Evolutionary conservation across 2,888 invertebrate species (phyloP), one percentile per base, ranked within the genome.

Genomic region (Himalopsyche anomala): DNA sequence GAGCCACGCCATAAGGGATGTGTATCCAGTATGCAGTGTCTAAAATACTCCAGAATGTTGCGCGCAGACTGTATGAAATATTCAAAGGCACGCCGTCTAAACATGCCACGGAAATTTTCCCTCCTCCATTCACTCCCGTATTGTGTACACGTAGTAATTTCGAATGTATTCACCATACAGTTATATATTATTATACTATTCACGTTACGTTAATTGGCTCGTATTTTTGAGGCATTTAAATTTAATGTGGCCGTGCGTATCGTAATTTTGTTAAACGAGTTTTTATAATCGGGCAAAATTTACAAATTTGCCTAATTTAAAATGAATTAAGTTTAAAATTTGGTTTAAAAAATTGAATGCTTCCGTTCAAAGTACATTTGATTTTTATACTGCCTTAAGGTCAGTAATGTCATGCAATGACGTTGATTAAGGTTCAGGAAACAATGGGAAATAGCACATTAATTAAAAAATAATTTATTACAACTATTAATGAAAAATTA

Each of bases 81-180:
- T 62, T 62, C 62, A 62, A 62, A 62, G 28, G 19, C 62, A 62
- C 62, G 62, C 28, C 19, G 19, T 8, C 62, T 28, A 62, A 62
- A 62, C 19, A 62, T 62, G 62, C 62, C 62, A 62, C 28, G 62
- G 62, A 19, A 19, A 62, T 19, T 62, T 62, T 9, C 62, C 19
- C 51, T 51, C 15, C 51, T 4, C 51, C 15, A 15, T 15, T 15
- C 51, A 51, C 51, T 51, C 51, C 15, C 15, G 51, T 51, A 51
- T 51, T 62, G 62, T 62, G 62, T 62, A 62, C 62, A 62, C 62
- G 62, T 28, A 62, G 62, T 62, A 62, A 62, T 62, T 62, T 62
- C 19, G 19, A 62, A 62, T 19, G 19, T 62, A 62, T 62, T 28
- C 62, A 62, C n/a, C 62, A 62, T 28, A 62, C 62, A 62, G 28